A percentile compares a stretch with the other conserved stretches of the same genome.
These are phyloP conservation scores for Amphipoea oculea DNA, from an alignment of 2,888 invertebrate genomes.

Conservation along the genomic window DNA sequence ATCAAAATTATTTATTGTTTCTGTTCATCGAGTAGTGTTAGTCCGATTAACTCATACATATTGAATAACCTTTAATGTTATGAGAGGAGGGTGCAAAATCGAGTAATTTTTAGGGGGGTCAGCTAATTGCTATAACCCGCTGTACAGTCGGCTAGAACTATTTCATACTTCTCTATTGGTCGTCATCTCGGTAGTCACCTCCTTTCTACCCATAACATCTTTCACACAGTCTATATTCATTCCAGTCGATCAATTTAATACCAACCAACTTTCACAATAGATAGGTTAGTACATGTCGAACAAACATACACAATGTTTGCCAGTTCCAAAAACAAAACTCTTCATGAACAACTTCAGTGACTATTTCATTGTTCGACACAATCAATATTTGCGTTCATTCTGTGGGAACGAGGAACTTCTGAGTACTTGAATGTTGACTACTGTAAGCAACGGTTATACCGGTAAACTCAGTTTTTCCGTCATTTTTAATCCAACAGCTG, in stretches of 20 bases:
- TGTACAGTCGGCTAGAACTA: no score
- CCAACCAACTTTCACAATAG: neutral
- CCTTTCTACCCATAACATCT: neutral
- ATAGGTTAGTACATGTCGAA: neutral
- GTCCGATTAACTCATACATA: no score
- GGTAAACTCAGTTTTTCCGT: constrained; percentile 2
- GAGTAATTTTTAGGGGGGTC: no score
- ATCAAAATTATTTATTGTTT: no score
- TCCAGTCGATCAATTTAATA: neutral
- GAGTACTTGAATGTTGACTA: constrained; percentile 65
- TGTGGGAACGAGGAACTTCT: constrained; percentile 70
- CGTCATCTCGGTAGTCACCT: neutral
- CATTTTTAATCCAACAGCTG: constrained; percentile 24
- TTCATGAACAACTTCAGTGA: constrained; percentile 60
- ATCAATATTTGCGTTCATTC: constrained; percentile 71
- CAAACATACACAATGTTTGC: neutral
- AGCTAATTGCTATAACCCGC: no score
- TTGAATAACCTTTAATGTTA: no score
- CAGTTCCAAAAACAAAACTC: constrained; percentile 45
- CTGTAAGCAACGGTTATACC: constrained; percentile 38
- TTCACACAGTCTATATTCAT: neutral
- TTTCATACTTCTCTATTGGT: neutral
- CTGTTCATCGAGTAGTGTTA: no score
- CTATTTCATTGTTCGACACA: constrained; percentile 66
- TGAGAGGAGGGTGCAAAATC: no score